A percentile compares a stretch with the other conserved stretches of the same genome.
Conservation (phyloP, 1,140 invertebrate genomes). For the Drosophila lacteicornis region DNA sequence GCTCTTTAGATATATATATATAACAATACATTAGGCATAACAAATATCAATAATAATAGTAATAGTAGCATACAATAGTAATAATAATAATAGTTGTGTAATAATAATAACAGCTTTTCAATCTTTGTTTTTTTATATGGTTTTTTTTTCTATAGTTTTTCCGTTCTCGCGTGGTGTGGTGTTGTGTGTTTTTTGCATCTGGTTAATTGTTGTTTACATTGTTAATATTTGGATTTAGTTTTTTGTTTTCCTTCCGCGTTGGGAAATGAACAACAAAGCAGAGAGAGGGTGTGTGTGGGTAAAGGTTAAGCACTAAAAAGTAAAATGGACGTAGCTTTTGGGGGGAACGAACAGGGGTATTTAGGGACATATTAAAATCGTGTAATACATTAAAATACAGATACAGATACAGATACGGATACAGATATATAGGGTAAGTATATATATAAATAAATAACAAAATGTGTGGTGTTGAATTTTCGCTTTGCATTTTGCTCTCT, state of each 20-base stretch:
- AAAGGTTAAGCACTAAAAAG: conserved; percentile 30
- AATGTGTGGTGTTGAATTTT: conserved; percentile 35
- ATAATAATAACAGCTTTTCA: conserved; percentile 77
- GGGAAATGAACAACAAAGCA: conserved; percentile 23
- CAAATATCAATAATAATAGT: conserved; percentile 80
- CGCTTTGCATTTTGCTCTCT: not conserved
- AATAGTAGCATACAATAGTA: conserved; percentile 68
- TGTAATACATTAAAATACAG: conserved; percentile 55
- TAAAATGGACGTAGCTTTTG: conserved; percentile 33
- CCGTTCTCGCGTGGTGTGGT: conserved; percentile 11
- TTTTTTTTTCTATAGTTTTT: conserved; percentile 14
- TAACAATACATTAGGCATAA: conserved; percentile 82
- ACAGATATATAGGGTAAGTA: conserved; percentile 46
- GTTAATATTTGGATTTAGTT: conserved; percentile 56
- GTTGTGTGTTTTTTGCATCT: conserved; percentile 19
- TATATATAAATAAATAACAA: conserved; percentile 59
- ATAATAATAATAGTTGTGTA: conserved; percentile 74
- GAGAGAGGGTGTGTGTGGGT: conserved; percentile 17
- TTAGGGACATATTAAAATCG: conserved; percentile 36
- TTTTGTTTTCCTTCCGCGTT: conserved; percentile 14
- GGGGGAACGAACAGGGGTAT: not conserved
- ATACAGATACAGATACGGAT: conserved; percentile 21
- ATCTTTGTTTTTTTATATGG: conserved; percentile 48
- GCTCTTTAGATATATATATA: conserved; percentile 61
- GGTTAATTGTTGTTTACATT: conserved; percentile 31